phyloP scores from a whole-genome alignment of 2,888 invertebrate species.

The Pardosa pseudoannulata region DNA sequence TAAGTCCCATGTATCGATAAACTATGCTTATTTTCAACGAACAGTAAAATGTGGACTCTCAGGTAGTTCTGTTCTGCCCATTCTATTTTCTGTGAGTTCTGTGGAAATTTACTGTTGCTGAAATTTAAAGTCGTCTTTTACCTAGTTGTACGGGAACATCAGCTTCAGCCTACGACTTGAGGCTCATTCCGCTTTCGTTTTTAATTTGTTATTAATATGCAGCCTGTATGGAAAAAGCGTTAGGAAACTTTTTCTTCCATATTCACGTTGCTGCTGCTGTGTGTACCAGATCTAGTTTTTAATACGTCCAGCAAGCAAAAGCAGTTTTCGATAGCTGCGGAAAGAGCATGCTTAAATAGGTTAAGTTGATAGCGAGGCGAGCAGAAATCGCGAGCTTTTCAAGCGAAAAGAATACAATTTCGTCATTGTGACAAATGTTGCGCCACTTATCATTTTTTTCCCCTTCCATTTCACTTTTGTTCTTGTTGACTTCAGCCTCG shows the following conservation, averaged over 20 bases:
- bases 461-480: slow-evolving; percentile 14
- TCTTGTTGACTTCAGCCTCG: neutral
- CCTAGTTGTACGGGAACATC: too few relatives aligned
- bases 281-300: slow-evolving; percentile 26
- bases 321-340: slow-evolving; percentile 36
- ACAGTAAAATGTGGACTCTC: too few relatives aligned
- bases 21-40: too few relatives aligned
- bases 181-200: too few relatives aligned
- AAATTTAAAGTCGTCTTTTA: too few relatives aligned
- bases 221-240: neutral
- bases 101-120: too few relatives aligned
- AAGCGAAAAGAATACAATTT: slow-evolving; percentile 66
- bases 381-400: slow-evolving; percentile 58
- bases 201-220: neutral
- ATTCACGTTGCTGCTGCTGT: neutral
- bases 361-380: slow-evolving; percentile 65
- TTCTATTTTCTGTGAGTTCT: too few relatives aligned
- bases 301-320: slow-evolving; percentile 46
- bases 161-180: too few relatives aligned
- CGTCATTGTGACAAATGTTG: slow-evolving; percentile 54
- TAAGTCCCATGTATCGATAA: too few relatives aligned
- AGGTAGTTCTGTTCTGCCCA: too few relatives aligned
- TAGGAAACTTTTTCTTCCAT: neutral
- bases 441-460: slow-evolving; percentile 29
- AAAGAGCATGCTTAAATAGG: slow-evolving; percentile 56